A percentile compares a stretch with the other conserved stretches of the same genome.
Conservation (phyloP, 2,888 invertebrate genomes). For the Mythimna pallens region DNA sequence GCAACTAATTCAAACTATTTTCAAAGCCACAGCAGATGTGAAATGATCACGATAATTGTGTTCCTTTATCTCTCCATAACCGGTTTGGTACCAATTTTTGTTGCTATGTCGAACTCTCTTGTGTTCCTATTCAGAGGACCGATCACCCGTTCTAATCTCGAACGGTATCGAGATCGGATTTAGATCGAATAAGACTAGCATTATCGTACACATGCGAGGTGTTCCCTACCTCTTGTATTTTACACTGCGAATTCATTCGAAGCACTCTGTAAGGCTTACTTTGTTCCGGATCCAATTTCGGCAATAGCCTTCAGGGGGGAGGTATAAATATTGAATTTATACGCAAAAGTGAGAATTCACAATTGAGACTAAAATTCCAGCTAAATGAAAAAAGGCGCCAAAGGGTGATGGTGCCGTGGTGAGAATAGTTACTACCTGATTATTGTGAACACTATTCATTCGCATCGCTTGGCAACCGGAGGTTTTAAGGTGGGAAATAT, state of each 20-base stretch:
- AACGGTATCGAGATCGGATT: conserved; percentile 61
- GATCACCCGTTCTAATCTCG: conserved; percentile 62
- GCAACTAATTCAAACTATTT: background rate
- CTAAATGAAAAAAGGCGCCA: conserved; percentile 53
- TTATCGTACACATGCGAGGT: conserved; percentile 55
- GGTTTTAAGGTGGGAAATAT: conserved; percentile 25
- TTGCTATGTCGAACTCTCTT: conserved; percentile 25
- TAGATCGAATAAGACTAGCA: conserved; percentile 56
- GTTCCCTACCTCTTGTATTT: conserved; percentile 57
- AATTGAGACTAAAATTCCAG: conserved; percentile 51
- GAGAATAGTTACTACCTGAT: conserved; percentile 53
- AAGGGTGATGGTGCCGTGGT: conserved; percentile 48
- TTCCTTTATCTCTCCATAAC: conserved; percentile 15
- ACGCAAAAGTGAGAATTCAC: conserved; percentile 54
- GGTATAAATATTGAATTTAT: conserved; percentile 60
- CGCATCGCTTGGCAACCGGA: conserved; percentile 19
- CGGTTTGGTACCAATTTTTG: conserved; percentile 30
- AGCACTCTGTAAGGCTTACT: conserved; percentile 56
- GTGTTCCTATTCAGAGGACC: conserved; percentile 42
- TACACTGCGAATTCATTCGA: conserved; percentile 63
- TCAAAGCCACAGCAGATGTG: background rate
- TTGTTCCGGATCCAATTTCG: conserved; percentile 65
- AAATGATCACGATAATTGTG: conserved; percentile 1
- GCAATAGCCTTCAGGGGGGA: conserved; percentile 53
- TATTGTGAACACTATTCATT: conserved; percentile 31